Base-by-base conservation (phyloP, 2,797 vertebrate genomes). In the Coluber constrictor region DNA sequence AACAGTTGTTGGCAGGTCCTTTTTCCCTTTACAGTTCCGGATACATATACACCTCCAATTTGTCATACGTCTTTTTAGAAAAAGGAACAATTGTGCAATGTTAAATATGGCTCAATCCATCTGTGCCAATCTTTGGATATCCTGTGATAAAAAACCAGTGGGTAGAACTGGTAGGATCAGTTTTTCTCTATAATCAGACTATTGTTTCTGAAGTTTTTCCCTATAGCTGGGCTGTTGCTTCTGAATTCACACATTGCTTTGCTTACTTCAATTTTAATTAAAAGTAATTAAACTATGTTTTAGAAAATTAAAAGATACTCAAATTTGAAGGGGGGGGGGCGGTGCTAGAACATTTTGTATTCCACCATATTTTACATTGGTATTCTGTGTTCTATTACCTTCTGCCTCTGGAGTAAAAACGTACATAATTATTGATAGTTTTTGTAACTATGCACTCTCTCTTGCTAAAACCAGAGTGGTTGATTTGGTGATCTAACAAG, bases 101-200 rank as follows among this genome's bases (percentile, higher is more conserved):
- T 87, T 87, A 61, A 93, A 86, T 86, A 51, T 18, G n/a, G 88
- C 20, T 90, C 47, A 90, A 32, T 86, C 88, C 88, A 92, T 86
- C 92, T 66, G 60, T 90, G 89, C 60, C 60, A 70, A 54, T 32
- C 25, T 47, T 54, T 66, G n/a, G 60, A 56, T 56, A 27, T 93
- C 25, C 47, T 86, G 11, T 63, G 25, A 60, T 18, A 20, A 18
- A 92, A 87, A 57, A n/a, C 57, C 59, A 90, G 60, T 4, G 2
- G 11, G 60, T 29, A 54, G 29, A 93, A 90, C 92, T 87, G 32
- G 89, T 93, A 47, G 56, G 86, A 70, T 90, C 32, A 87, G 32
- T 57, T 86, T 87, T 90, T 56, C 79, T 56, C 23, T 56, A 90
- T 63, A 86, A 60, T 51, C 20, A 55, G 25, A 51, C 92, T 92